Base-by-base conservation (phyloP, 2,797 vertebrate species). In the Sardinella longiceps region DNA sequence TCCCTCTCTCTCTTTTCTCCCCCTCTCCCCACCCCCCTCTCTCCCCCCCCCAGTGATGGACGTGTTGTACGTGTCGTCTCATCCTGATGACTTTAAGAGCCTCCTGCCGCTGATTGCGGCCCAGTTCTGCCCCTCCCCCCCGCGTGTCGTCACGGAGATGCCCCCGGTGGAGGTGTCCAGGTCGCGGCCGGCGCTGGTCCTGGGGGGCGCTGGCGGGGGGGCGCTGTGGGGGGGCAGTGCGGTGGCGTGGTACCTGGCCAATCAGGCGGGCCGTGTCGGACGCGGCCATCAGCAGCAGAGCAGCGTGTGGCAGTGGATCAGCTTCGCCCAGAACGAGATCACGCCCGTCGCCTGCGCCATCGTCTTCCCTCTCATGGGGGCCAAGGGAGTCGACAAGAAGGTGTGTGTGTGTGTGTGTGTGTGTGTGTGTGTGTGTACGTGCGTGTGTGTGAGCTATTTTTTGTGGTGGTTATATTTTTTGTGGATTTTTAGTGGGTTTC, bases 301-400 rank as follows among this genome's bases (percentile, higher is more conserved):
- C 60, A 94, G 96, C 15, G 94, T 97, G 84, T 96, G 96, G 91
- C 97, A 97, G 93, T 98, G 97, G 97, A 93, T 97, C 83, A 97
- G 93, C 90, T 97, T 96, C 37, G 95, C 96, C 0, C 96, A 97
- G 85, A 96, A 95, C 5, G 97, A 98, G 83, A 87, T 97, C n/a
- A 91, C 92, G 5, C 96, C 97, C 0, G 94, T 95, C 20, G 94
- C 95, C 15, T 97, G 96, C 48, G 95, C 95, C 6, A 92, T 95
- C 11, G 91, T 95, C 28, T 96, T 97, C 86, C 96, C 96, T 0
- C 92, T 96, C 53, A 90, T 97, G 88, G 96, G 96, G 0, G 81
- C 96, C 70, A 93, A 89, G 82, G 87, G 88, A 33, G 25, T 94
- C 80, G 95, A 95, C 87, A 96, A 94, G 80, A 95, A 96, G 94